Evolutionary conservation across 2,797 vertebrate genomes (phyloP).

Genomic region (Ptychobarbus kaznakovi): DNA sequence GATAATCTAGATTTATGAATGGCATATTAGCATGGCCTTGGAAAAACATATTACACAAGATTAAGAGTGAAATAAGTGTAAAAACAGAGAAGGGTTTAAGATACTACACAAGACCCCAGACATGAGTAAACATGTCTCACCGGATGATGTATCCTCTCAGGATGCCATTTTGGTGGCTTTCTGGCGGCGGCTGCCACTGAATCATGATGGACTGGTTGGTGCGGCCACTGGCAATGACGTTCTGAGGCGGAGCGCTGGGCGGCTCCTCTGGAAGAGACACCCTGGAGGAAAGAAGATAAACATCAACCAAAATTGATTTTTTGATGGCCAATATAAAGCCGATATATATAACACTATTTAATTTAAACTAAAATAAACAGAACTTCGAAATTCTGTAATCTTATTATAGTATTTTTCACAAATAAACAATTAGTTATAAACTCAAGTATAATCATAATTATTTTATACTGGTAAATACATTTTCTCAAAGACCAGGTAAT

Average conservation of each 20-base stretch:
- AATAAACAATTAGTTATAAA: background rate
- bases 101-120: background rate
- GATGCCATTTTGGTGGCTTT: constrained; percentile 94
- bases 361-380: background rate
- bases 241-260: constrained; percentile 91
- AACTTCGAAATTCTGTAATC: background rate
- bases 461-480: background rate
- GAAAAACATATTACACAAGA: background rate
- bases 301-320: background rate
- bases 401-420: background rate
- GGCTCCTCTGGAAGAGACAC: constrained; percentile 94
- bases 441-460: background rate
- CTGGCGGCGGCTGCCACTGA: constrained; percentile 95
- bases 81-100: background rate
- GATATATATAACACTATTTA: background rate
- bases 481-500: background rate
- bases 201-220: constrained; percentile 99
- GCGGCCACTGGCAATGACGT: constrained; percentile 93
- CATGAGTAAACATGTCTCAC: constrained; percentile 69
- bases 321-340: background rate
- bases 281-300: constrained; percentile 67
- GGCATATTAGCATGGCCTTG: background rate
- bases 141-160: constrained; percentile 91
- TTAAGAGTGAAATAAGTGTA: constrained; percentile 4
- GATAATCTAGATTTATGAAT: background rate